Conservation (phyloP, 2,113 vertebrate species). For the Elanus axillaris region DNA sequence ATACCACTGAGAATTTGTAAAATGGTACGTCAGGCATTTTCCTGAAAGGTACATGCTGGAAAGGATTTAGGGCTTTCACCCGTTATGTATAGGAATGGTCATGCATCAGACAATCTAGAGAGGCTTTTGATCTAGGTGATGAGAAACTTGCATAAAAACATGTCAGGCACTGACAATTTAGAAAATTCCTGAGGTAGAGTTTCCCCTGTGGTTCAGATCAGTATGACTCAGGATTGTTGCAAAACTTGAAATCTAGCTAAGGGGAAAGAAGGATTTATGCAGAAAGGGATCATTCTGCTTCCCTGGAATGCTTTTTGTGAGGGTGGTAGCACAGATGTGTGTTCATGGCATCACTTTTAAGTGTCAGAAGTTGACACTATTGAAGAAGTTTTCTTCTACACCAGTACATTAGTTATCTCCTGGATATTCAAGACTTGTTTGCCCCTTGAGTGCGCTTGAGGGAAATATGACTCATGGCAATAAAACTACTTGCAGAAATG, state of each 20-base stretch:
- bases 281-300: background rate
- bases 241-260: background rate
- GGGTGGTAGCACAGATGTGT: background rate
- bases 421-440: background rate
- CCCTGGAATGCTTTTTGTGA: background rate
- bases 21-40: fast-evolving
- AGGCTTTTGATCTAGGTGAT: background rate
- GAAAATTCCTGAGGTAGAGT: background rate
- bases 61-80: background rate
- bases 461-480: constrained; percentile 19
- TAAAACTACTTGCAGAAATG: background rate
- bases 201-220: background rate
- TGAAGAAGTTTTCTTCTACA: background rate
- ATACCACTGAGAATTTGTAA: background rate
- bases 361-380: background rate
- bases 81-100: background rate
- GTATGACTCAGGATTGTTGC: background rate
- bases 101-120: background rate
- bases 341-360: background rate
- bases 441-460: background rate
- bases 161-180: background rate
- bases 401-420: background rate
- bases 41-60: fast-evolving
- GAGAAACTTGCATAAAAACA: background rate
- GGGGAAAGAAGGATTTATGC: background rate